Percentiles rank a stretch among this genome's conserved stretches.
Evolutionary conservation across 2,797 vertebrate genomes (phyloP).

Genomic region (Carduelis carduelis): DNA sequence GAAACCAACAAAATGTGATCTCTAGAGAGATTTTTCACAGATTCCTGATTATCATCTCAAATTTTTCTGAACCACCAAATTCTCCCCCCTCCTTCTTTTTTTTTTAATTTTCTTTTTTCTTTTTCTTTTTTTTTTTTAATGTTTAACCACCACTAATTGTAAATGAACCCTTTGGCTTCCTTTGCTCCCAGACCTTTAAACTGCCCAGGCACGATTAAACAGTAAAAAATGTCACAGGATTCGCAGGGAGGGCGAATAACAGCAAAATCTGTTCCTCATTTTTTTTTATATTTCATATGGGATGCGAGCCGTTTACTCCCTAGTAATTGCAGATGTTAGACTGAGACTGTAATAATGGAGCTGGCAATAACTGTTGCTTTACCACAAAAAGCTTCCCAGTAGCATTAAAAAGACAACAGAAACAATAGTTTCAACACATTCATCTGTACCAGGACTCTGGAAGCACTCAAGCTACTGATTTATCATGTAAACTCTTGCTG

Average conservation of each 20-base stretch:
- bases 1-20: neutral
- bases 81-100: fast-evolving
- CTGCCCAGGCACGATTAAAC: conserved; percentile 23
- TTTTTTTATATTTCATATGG: conserved; percentile 67
- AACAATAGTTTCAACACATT: conserved; percentile 72
- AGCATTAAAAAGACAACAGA: conserved; percentile 73
- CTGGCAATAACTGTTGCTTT: conserved; percentile 55
- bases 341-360: conserved; percentile 57
- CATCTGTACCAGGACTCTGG: conserved; percentile 47
- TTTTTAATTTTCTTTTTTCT: neutral
- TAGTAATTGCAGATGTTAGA: conserved; percentile 70
- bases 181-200: conserved; percentile 22
- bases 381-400: conserved; percentile 70
- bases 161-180: conserved; percentile 21
- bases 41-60: conserved; percentile 11
- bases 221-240: conserved; percentile 51
- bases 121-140: neutral
- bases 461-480: conserved; percentile 68
- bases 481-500: conserved; percentile 66
- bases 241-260: conserved; percentile 31
- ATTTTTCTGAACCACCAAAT: neutral
- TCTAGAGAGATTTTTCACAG: neutral
- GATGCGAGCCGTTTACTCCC: conserved; percentile 60
- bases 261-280: conserved; percentile 66
- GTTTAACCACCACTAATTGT: neutral